Conservation (phyloP, 2,888 invertebrate genomes). For the Drosophila multiciliata region DNA sequence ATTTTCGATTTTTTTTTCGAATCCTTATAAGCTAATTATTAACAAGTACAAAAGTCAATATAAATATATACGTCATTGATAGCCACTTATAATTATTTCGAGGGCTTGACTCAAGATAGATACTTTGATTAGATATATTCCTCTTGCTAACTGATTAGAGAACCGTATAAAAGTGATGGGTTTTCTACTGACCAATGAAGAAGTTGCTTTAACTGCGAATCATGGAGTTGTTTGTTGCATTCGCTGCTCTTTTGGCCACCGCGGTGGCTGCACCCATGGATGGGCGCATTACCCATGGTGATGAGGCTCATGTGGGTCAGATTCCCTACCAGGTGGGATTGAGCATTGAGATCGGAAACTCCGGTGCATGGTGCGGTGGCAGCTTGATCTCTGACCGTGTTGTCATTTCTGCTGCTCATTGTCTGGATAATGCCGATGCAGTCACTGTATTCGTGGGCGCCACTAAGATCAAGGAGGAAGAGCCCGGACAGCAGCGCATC, state of each 20-base stretch:
- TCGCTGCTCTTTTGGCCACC: slow-evolving; percentile 38
- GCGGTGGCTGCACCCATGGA: slow-evolving; percentile 49
- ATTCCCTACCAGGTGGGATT: slow-evolving; percentile 79
- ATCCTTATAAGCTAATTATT: slow-evolving; percentile 27
- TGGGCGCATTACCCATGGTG: slow-evolving; percentile 67
- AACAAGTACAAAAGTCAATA: not conserved
- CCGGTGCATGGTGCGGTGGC: slow-evolving; percentile 73
- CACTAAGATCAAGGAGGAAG: slow-evolving; percentile 56
- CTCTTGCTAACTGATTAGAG: not conserved
- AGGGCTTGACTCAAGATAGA: slow-evolving; percentile 30
- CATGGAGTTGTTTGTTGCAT: slow-evolving; percentile 50
- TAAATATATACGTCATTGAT: not conserved
- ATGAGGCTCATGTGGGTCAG: slow-evolving; percentile 57
- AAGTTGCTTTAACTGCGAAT: slow-evolving; percentile 25
- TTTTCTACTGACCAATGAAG: not conserved
- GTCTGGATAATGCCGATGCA: slow-evolving; percentile 48
- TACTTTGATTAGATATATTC: slow-evolving; percentile 42
- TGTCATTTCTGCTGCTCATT: slow-evolving; percentile 75
- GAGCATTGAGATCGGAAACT: slow-evolving; percentile 41
- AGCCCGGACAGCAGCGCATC: slow-evolving; percentile 43
- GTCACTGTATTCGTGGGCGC: slow-evolving; percentile 66
- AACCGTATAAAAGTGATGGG: slow-evolving; percentile 31
- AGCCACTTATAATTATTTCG: slow-evolving; percentile 9
- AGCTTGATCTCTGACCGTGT: slow-evolving; percentile 62
- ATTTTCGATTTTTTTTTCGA: not conserved